phyloP scores from a whole-genome alignment of 2,888 invertebrate species.

The Anoplius nigerrimus region DNA sequence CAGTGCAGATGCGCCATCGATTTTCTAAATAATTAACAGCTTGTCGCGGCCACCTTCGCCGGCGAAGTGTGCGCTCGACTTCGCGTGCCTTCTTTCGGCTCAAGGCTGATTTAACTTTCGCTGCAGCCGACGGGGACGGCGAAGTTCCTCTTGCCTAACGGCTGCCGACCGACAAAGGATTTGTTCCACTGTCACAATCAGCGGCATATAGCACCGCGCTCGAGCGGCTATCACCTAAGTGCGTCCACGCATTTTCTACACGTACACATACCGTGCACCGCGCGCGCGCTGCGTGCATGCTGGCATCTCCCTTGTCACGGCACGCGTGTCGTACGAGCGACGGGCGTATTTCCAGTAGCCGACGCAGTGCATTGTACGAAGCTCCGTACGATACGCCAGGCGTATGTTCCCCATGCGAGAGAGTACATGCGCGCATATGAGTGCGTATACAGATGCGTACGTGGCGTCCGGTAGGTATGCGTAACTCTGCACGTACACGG shows the following conservation, averaged over 20 bases:
- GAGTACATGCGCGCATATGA: neutral
- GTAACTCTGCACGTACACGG: slow-evolving; percentile 18
- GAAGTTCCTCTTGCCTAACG: too few species aligned
- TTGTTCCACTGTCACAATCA: too few species aligned
- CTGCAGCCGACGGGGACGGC: neutral
- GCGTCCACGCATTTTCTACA: slow-evolving; percentile 7
- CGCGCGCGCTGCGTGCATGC: slow-evolving; percentile 9
- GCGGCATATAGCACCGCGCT: too few species aligned
- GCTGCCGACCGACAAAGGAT: too few species aligned
- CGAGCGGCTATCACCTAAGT: neutral
- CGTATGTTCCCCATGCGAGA: too few species aligned
- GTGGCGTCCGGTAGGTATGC: too few species aligned
- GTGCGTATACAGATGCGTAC: neutral
- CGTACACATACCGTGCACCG: too few species aligned
- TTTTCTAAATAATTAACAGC: slow-evolving; percentile 55
- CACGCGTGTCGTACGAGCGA: neutral
- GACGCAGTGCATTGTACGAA: slow-evolving; percentile 15
- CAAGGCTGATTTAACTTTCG: too few species aligned
- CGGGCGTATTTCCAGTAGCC: slow-evolving; percentile 44
- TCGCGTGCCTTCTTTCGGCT: too few species aligned
- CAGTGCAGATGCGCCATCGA: slow-evolving; percentile 24
- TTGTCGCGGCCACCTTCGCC: slow-evolving; percentile 24
- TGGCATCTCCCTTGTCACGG: neutral
- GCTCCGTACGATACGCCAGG: slow-evolving; percentile 19
- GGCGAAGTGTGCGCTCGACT: slow-evolving; percentile 1